Percentiles rank a stretch among this genome's conserved stretches.
phyloP scores from a whole-genome alignment of 2,888 invertebrate species.

The Poecilus cupreus region DNA sequence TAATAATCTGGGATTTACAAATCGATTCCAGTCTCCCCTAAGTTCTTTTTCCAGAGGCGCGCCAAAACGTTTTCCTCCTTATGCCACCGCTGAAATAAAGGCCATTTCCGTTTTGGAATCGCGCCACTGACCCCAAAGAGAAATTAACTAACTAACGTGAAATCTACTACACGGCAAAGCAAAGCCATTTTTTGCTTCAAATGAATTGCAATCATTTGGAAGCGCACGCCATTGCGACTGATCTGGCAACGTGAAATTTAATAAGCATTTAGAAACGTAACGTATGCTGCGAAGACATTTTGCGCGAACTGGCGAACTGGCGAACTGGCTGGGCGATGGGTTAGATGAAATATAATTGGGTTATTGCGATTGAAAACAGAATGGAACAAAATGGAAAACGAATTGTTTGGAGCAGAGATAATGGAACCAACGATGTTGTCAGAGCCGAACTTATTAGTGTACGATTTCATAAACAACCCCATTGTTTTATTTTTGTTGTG shows the following conservation, averaged over 20 bases:
- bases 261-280: not conserved
- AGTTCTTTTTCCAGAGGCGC: not conserved
- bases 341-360: not conserved
- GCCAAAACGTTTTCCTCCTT: not conserved
- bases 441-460: not conserved
- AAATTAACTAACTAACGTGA: no score
- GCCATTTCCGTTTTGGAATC: not conserved
- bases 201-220: not conserved
- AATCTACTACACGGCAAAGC: not conserved
- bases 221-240: not conserved
- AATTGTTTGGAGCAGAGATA: slow-evolving; percentile 8
- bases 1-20: slow-evolving; percentile 41
- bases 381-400: not conserved
- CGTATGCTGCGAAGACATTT: not conserved
- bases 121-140: not conserved
- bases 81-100: not conserved
- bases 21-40: slow-evolving; percentile 12
- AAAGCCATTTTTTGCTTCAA: not conserved
- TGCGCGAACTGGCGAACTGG: not conserved
- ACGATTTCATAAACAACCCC: not conserved
- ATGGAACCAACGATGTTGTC: not conserved
- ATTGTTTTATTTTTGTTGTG: not conserved
- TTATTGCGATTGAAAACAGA: not conserved
- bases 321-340: not conserved
- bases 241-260: not conserved